phyloP scores from a whole-genome alignment of 2,888 invertebrate species.

The Pycnomerus fuliginosus region DNA sequence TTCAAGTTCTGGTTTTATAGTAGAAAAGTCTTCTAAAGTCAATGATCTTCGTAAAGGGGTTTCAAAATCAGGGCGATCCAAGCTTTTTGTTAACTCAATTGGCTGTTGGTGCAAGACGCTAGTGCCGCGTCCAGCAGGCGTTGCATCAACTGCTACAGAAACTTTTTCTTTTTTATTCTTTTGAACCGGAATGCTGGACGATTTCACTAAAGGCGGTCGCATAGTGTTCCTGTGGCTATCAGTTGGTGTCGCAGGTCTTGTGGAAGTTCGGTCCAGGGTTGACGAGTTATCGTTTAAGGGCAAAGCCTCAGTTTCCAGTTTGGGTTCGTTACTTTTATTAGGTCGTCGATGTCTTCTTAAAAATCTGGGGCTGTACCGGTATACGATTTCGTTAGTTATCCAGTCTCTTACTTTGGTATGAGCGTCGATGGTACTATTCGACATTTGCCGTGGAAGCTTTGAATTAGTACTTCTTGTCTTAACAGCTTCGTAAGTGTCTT shows the following conservation, averaged over 20 bases:
- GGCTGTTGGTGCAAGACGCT: slow-evolving; percentile 75
- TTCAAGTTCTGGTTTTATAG: slow-evolving; percentile 27
- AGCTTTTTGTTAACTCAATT: slow-evolving; percentile 70
- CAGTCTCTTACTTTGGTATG: slow-evolving; percentile 84
- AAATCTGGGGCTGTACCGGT: slow-evolving; percentile 69
- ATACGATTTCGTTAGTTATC: slow-evolving; percentile 79
- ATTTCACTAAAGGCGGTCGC: slow-evolving; percentile 35
- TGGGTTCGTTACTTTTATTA: slow-evolving; percentile 29
- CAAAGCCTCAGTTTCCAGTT: slow-evolving; percentile 37
- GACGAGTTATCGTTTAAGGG: slow-evolving; percentile 42
- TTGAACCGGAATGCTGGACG: slow-evolving; percentile 37
- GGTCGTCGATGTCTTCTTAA: slow-evolving; percentile 56
- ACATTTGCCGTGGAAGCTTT: slow-evolving; percentile 70
- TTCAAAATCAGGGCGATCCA: slow-evolving; percentile 50
- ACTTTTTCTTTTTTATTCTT: slow-evolving; percentile 61
- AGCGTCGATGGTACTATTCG: slow-evolving; percentile 79
- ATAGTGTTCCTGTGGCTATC: slow-evolving; percentile 27
- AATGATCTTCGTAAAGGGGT: slow-evolving; percentile 52
- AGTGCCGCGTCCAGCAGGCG: slow-evolving; percentile 70
- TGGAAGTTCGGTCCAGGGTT: slow-evolving; percentile 46
- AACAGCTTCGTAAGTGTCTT: slow-evolving; percentile 56
- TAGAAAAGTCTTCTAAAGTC: slow-evolving; percentile 52
- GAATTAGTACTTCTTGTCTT: slow-evolving; percentile 59
- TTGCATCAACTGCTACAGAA: slow-evolving; percentile 77
- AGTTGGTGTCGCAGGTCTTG: slow-evolving; percentile 47